phyloP scores from a whole-genome alignment of 2,113 vertebrate genomes.

The Callionymus lyra region DNA sequence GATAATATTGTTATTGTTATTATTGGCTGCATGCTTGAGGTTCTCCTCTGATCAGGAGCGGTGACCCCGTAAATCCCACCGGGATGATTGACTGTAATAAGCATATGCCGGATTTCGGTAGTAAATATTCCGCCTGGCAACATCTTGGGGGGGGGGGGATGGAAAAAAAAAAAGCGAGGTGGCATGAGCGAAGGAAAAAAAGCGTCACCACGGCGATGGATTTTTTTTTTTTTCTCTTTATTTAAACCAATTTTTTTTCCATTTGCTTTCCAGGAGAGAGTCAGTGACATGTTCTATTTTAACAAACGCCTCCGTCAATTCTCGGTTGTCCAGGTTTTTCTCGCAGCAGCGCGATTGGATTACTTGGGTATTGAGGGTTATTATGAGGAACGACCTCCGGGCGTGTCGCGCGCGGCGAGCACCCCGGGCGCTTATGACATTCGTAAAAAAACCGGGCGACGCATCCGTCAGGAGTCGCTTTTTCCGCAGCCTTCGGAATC shows the following conservation, averaged over 20 bases:
- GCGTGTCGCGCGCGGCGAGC: slow-evolving; percentile 35
- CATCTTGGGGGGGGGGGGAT: slow-evolving; percentile 18
- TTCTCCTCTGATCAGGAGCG: too few relatives aligned
- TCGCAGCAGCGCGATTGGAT: slow-evolving; percentile 44
- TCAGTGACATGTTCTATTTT: slow-evolving; percentile 29
- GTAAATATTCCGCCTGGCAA: slow-evolving; percentile 16
- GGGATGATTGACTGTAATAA: slow-evolving; percentile 6
- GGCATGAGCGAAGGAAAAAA: too few relatives aligned
- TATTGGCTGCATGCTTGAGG: too few relatives aligned
- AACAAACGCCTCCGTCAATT: slow-evolving; percentile 40
- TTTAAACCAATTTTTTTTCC: slow-evolving; percentile 19
- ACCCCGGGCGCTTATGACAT: slow-evolving; percentile 46
- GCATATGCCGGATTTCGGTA: slow-evolving; percentile 3
- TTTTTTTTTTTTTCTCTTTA: slow-evolving; percentile 1
- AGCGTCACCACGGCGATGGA: too few relatives aligned
- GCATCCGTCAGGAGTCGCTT: slow-evolving; percentile 48
- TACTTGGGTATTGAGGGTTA: slow-evolving; percentile 50
- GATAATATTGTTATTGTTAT: too few relatives aligned
- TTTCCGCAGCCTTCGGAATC: slow-evolving; percentile 37
- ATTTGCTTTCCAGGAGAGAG: slow-evolving; percentile 29
- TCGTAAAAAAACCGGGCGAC: slow-evolving; percentile 31
- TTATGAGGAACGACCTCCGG: slow-evolving; percentile 50
- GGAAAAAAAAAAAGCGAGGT: too few relatives aligned
- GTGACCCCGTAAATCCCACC: too few relatives aligned
- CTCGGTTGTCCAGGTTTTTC: slow-evolving; percentile 34